Evolutionary conservation across 2,888 invertebrate genomes (phyloP), one percentile per base, ranked within the genome.

Genomic region (Leuctra nigra): DNA sequence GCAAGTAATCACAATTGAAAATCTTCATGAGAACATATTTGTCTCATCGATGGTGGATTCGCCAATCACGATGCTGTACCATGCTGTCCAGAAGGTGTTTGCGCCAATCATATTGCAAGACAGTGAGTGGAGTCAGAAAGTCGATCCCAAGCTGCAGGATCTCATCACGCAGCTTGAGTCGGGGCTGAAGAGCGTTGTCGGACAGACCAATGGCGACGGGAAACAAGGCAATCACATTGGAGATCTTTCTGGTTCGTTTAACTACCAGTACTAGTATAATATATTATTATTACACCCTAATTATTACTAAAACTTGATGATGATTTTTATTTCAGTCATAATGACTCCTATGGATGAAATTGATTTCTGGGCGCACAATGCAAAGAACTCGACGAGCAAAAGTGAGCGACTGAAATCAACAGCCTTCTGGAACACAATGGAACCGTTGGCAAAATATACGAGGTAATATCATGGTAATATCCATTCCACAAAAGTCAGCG

Each of bases 261-360:
- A n/a, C n/a, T n/a, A n/a, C n/a, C n/a, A n/a, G n/a, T n/a, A n/a
- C n/a, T n/a, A n/a, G n/a, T n/a, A n/a, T n/a, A n/a, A n/a, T n/a
- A n/a, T n/a, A n/a, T n/a, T n/a, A n/a, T n/a, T n/a, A n/a, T n/a
- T n/a, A n/a, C n/a, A n/a, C n/a, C n/a, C n/a, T n/a, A n/a, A n/a
- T n/a, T n/a, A n/a, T n/a, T n/a, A n/a, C n/a, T n/a, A n/a, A n/a
- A n/a, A n/a, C n/a, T n/a, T n/a, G n/a, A n/a, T n/a, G n/a, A n/a
- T n/a, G n/a, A n/a, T n/a, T n/a, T n/a, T n/a, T n/a, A 22, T 72
- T 71, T 33, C 68, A 85, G 86, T 83, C 47, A 81, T 86, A 50
- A 69, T 83, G 62, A 78, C 78, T 36, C 75, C 86, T 44, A 77
- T 80, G 61, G 86, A 88, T 73, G 88, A 89, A 74, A 72, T 84